Evolutionary conservation across 2,113 vertebrate species (phyloP).

Genomic region (Oryzias melastigma): DNA sequence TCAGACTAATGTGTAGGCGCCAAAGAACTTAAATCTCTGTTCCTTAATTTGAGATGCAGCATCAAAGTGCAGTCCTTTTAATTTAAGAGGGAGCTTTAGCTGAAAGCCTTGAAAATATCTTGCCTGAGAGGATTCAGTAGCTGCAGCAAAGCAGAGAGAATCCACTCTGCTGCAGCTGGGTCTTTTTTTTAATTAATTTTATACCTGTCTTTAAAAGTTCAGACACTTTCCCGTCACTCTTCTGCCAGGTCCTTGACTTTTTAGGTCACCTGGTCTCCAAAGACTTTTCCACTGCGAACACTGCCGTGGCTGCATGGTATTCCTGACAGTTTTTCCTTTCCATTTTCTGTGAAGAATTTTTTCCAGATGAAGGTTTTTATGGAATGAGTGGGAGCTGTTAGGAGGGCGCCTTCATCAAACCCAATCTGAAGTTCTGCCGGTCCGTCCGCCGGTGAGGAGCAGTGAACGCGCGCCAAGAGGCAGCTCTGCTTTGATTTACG

Average conservation of each 20-base stretch:
- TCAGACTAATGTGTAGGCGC: conserved; percentile 36
- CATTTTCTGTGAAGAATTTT: conserved; percentile 60
- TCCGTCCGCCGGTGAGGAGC: conserved; percentile 14
- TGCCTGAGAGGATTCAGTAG: conserved; percentile 15
- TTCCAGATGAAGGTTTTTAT: conserved; percentile 72
- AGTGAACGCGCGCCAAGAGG: not conserved
- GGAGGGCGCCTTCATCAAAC: conserved; percentile 34
- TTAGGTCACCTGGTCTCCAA: conserved; percentile 45
- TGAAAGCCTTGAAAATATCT: conserved; percentile 40
- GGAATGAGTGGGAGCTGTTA: conserved; percentile 57
- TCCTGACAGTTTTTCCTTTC: conserved; percentile 36
- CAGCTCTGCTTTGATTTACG: conserved; percentile 44
- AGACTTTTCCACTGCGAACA: conserved; percentile 67
- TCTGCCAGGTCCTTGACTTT: conserved; percentile 24
- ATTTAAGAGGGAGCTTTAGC: conserved; percentile 50
- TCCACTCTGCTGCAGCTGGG: conserved; percentile 12
- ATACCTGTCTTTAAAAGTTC: conserved; percentile 38
- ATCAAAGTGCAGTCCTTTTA: conserved; percentile 51
- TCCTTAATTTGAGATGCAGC: conserved; percentile 52
- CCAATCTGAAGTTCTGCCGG: conserved; percentile 17
- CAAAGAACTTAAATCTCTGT: conserved; percentile 37
- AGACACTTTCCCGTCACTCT: conserved; percentile 31
- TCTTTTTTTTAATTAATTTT: conserved; percentile 41
- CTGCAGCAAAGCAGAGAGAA: conserved; percentile 26
- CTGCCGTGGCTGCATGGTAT: conserved; percentile 55